Evolutionary conservation across 2,113 vertebrate genomes (phyloP).

Genomic region (Dendropsophus ebraccatus): DNA sequence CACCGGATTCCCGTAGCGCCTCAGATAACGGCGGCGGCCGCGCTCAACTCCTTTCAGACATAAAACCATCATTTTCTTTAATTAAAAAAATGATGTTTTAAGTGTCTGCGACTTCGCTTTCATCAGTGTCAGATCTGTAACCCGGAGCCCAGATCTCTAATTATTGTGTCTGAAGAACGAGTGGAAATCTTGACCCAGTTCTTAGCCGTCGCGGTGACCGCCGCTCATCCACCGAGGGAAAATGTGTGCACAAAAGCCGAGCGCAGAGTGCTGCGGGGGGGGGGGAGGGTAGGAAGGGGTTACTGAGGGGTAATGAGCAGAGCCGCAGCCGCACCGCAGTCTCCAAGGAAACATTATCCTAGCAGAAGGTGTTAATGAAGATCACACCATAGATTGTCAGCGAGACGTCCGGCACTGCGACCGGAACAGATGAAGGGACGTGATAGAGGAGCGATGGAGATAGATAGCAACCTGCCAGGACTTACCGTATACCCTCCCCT

Average conservation of each 20-base stretch:
- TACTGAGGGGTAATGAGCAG: conserved; percentile 15
- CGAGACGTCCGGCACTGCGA: background rate
- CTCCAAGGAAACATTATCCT: conserved; percentile 29
- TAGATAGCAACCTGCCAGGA: too few relatives aligned
- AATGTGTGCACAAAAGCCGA: background rate
- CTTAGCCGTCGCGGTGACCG: background rate
- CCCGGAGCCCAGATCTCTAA: background rate
- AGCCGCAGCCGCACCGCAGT: background rate
- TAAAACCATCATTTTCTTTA: conserved; percentile 17
- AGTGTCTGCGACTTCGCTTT: background rate
- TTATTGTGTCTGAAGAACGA: conserved; percentile 6
- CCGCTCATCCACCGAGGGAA: background rate
- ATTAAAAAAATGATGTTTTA: conserved; percentile 12
- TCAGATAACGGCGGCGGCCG: background rate
- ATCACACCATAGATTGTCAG: background rate
- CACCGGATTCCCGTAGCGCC: background rate
- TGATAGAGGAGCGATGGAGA: background rate
- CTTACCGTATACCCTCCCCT: too few relatives aligned
- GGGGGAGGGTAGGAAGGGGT: background rate
- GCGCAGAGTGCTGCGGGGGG: background rate
- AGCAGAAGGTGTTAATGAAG: conserved; percentile 23
- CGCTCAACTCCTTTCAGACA: background rate
- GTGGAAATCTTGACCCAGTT: conserved; percentile 10
- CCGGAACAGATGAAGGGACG: background rate
- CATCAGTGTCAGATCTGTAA: background rate